Evolutionary conservation across 2,797 vertebrate species (phyloP).

Genomic region (Galagoides demidoff): DNA sequence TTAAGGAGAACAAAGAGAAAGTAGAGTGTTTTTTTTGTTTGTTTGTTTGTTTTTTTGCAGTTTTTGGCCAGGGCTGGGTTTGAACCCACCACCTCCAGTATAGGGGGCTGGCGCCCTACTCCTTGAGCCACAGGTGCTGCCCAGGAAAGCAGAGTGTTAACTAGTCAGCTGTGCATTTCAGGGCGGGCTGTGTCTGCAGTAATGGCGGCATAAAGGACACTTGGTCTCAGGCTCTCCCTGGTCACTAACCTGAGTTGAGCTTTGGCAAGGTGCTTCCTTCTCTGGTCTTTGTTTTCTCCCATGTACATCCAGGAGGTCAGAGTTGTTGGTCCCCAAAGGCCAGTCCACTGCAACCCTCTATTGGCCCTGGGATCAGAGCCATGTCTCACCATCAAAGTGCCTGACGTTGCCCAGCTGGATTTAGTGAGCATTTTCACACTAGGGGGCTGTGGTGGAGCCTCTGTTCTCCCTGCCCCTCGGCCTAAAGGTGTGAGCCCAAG

Average conservation of each 20-base stretch:
- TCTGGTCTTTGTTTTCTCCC: background rate
- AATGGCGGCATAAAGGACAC: background rate
- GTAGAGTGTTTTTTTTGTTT: no score
- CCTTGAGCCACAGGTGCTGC: no score
- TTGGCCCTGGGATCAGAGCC: background rate
- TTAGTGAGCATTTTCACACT: fast-evolving
- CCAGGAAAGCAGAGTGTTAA: background rate
- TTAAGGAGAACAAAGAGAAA: background rate
- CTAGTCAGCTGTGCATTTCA: background rate
- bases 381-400: background rate
- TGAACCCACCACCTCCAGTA: no score
- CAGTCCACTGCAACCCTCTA: background rate
- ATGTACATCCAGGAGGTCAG: background rate
- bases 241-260: background rate
- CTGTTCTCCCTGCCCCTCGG: fast-evolving
- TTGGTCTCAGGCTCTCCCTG: background rate
- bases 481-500: background rate
- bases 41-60: no score
- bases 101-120: no score
- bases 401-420: fast-evolving
- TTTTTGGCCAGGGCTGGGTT: no score
- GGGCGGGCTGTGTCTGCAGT: background rate
- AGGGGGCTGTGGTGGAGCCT: background rate
- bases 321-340: background rate
- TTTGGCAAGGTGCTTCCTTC: background rate